A percentile compares a stretch with the other conserved stretches of the same genome.
Evolutionary conservation across 2,113 vertebrate genomes (phyloP).

Genomic region (Gymnogyps californianus): DNA sequence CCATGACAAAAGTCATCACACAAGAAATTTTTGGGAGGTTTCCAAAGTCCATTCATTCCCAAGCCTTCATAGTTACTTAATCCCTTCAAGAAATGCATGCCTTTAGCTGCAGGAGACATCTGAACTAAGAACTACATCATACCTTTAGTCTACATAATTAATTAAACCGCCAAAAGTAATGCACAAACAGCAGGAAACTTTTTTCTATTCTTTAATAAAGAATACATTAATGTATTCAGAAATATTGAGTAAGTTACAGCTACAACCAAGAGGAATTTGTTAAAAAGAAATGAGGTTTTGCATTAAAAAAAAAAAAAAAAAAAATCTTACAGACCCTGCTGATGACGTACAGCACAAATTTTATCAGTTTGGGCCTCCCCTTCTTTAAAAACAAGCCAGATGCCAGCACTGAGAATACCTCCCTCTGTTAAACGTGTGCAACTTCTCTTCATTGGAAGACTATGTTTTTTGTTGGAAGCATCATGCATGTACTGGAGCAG

Average conservation of each 20-base stretch:
- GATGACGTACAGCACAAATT: not conserved
- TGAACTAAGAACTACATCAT: not conserved
- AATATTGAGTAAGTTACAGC: conserved; percentile 7
- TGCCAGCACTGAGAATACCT: not conserved
- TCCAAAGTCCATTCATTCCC: conserved; percentile 35
- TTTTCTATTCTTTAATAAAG: not conserved
- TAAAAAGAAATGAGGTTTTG: not conserved
- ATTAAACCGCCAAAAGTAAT: conserved; percentile 34
- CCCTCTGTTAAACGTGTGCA: not conserved
- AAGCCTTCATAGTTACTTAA: conserved; percentile 39
- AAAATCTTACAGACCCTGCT: not conserved
- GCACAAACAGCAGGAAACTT: not conserved
- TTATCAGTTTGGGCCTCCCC: not conserved
- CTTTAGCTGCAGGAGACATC: conserved; percentile 20
- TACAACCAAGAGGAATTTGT: not conserved
- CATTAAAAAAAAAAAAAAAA: no score
- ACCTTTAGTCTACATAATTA: conserved; percentile 37
- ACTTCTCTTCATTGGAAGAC: not conserved
- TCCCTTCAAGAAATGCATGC: not conserved
- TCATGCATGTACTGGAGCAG: not conserved
- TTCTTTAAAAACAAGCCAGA: not conserved
- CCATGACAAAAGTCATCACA: not conserved
- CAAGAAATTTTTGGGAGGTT: not conserved
- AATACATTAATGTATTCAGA: conserved; percentile 10
- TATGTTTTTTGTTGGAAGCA: not conserved